Conservation (phyloP, 1,140 invertebrate species). For the Hestina assimilis region DNA sequence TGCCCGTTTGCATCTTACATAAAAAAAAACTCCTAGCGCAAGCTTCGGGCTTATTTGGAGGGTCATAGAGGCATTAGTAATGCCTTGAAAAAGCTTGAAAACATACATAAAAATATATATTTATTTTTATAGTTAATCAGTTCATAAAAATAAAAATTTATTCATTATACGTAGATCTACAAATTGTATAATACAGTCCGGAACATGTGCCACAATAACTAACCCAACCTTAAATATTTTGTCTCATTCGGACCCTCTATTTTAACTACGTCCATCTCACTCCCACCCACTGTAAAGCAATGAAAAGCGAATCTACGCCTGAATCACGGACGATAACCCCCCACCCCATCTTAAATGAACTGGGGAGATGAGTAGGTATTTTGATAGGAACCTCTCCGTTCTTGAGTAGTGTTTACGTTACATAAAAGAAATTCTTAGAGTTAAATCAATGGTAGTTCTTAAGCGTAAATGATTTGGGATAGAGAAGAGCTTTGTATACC, state of each 20-base stretch:
- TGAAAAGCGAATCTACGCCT: constrained; percentile 69
- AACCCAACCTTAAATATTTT: constrained; percentile 55
- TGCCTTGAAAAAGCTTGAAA: no score
- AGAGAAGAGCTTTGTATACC: no score
- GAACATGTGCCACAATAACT: constrained; percentile 63
- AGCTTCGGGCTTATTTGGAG: no score
- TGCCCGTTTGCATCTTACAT: no score
- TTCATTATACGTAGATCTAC: constrained; percentile 17
- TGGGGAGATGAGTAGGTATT: constrained; percentile 61
- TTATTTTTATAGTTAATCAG: no score
- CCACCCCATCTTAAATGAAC: constrained; percentile 73
- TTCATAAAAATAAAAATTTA: no score
- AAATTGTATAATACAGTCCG: constrained; percentile 20
- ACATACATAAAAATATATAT: no score
- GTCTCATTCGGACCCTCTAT: constrained; percentile 41
- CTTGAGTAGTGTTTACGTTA: constrained; percentile 29
- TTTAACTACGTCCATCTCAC: constrained; percentile 31
- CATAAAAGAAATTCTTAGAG: constrained; percentile 24
- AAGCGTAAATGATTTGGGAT: no score
- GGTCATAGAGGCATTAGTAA: no score
- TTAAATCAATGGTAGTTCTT: constrained; percentile 21
- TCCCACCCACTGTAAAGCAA: constrained; percentile 57
- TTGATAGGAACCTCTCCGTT: constrained; percentile 30
- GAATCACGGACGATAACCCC: constrained; percentile 55
- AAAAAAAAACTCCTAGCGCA: no score